Evolutionary conservation across 2,113 vertebrate genomes (phyloP).

Genomic region (Microcebus ravelobensis): DNA sequence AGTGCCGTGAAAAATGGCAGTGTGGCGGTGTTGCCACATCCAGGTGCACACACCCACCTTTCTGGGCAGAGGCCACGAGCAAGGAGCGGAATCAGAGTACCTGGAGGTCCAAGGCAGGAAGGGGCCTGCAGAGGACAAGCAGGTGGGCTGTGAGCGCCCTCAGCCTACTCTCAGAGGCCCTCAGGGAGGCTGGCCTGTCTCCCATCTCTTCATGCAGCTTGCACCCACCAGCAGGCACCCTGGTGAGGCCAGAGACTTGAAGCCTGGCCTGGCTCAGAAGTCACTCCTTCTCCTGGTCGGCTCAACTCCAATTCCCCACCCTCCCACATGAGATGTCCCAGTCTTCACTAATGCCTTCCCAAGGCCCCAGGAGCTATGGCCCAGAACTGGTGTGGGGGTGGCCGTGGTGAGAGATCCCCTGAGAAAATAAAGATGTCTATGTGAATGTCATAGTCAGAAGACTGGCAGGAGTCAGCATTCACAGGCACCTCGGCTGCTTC

Average conservation of each 20-base stretch:
- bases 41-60: background rate
- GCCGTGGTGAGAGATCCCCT: background rate
- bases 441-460: background rate
- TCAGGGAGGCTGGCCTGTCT: background rate
- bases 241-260: background rate
- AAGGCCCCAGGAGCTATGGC: background rate
- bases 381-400: background rate
- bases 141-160: too few species aligned
- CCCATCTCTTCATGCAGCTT: too few species aligned
- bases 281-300: background rate
- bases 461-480: background rate
- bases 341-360: background rate
- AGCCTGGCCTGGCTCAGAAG: background rate
- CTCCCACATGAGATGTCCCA: background rate
- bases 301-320: background rate
- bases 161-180: background rate
- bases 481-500: background rate
- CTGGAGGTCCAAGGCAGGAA: background rate
- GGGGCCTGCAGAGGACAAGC: background rate
- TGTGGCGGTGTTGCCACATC: background rate
- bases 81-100: background rate
- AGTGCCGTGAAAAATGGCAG: background rate
- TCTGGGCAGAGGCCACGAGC: background rate
- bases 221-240: background rate
- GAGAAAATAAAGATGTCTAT: conserved; percentile 12